A percentile compares a stretch with the other conserved stretches of the same genome.
Conservation (phyloP, 2,888 invertebrate genomes). For the Amblyteles armatorius region DNA sequence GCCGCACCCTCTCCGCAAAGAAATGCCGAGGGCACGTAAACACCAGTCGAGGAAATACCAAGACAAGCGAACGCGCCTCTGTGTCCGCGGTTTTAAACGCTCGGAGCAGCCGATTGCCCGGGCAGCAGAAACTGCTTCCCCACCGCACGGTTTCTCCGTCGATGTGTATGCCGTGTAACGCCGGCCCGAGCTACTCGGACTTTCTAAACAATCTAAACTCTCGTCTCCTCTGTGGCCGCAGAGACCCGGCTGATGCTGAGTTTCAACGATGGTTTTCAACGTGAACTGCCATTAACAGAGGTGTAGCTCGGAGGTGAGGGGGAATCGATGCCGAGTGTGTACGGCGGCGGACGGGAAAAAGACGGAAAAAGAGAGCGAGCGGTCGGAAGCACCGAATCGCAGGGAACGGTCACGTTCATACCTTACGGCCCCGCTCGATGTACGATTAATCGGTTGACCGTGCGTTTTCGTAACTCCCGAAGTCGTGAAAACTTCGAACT, state of each 20-base stretch:
- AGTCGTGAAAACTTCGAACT: slow-evolving; percentile 34
- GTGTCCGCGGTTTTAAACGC: slow-evolving; percentile 24
- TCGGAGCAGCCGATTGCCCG: neutral
- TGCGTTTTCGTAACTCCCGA: slow-evolving; percentile 52
- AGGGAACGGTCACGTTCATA: slow-evolving; percentile 9
- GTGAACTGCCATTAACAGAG: slow-evolving; percentile 43
- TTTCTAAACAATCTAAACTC: slow-evolving; percentile 68
- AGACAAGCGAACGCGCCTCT: slow-evolving; percentile 29
- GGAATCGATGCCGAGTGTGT: slow-evolving; percentile 4
- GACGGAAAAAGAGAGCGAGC: neutral
- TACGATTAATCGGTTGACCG: slow-evolving; percentile 57
- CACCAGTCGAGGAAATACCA: slow-evolving; percentile 25
- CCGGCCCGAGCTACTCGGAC: slow-evolving; percentile 46
- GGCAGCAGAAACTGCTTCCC: neutral
- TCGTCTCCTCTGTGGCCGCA: slow-evolving; percentile 41
- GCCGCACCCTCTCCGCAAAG: slow-evolving; percentile 42
- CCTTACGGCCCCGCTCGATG: neutral
- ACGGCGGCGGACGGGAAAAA: slow-evolving; percentile 1
- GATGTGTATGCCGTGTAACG: slow-evolving; percentile 27
- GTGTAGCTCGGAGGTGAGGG: neutral
- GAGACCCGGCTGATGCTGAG: slow-evolving; percentile 37
- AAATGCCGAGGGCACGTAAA: slow-evolving; percentile 53
- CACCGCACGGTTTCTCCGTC: neutral
- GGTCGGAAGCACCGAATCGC: neutral
- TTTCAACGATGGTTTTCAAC: slow-evolving; percentile 48